Base-by-base conservation (phyloP, 2,888 invertebrate species). In the Mythimna pallens region DNA sequence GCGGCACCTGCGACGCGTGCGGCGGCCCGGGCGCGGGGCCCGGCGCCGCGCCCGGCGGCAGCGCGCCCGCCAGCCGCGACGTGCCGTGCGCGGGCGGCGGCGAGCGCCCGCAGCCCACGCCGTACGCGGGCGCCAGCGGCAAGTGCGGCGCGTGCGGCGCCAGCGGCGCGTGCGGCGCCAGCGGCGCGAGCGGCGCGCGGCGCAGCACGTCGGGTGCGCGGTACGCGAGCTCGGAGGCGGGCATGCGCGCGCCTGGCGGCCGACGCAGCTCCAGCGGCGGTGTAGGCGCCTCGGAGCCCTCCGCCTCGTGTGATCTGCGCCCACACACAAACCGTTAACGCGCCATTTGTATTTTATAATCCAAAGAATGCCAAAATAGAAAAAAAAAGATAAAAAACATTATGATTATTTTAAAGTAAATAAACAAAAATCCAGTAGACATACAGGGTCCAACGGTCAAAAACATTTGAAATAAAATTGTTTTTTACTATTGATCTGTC, bases 241-340 rank as follows among this genome's bases (percentile, higher is more conserved):
- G 98, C 88, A 97, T 98, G 83, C 96, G 93, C 78, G 97, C 97
- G 73, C 97, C 95, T 61, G 97, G 97, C 86, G 95, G 95, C 83
- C 97, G 95, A 65, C 98, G 97, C 88, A 98, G 92, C 93, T 98
- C 98, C 87, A 98, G 93, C 47, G 98, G 98, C 85, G 98, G 98
- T 92, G 97, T 97, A 70, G 97, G 96, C 84, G 97, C 97, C 87
- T 97, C 97, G 72, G 97, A 96, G 30, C 97, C 97, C 83, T 97
- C 96, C 76, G 97, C 95, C 87, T 97, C 97, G 88, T 97, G 93
- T 40, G 97, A 94, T 70, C 96, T 94, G 86, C 78, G 79, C 70
- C 9, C 50, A 22, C 10, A n/a, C 10, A 0, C n/a, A 0, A 54
- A 57, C 25, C n/a, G 25, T 47, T 74, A n/a, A 47, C 43, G 17